phyloP scores from a whole-genome alignment of 2,113 vertebrate species.

The Sylvia atricapilla region DNA sequence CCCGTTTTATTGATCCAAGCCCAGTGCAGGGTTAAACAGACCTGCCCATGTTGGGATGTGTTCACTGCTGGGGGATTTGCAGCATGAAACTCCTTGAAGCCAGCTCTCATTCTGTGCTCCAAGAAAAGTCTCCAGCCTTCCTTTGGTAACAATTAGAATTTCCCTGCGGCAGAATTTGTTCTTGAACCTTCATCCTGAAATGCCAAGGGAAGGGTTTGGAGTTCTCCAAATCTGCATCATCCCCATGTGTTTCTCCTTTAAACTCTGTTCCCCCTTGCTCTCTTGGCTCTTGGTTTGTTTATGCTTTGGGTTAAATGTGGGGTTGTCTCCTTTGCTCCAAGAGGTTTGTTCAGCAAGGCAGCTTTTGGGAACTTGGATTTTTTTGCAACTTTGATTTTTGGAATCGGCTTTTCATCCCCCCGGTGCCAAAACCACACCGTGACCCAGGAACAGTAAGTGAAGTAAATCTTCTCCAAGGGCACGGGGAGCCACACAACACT shows the following conservation, averaged over 20 bases:
- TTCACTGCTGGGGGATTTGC: not conserved
- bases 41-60: not conserved
- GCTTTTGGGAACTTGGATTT: not conserved
- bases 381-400: not conserved
- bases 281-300: not conserved
- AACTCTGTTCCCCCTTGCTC: not conserved
- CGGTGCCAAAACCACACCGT: constrained; percentile 21
- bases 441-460: constrained; percentile 15
- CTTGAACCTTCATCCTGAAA: not conserved
- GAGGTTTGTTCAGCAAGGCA: constrained; percentile 12
- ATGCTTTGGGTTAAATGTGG: not conserved
- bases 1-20: not conserved
- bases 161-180: not conserved
- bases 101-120: not conserved
- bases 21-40: not conserved
- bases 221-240: not conserved
- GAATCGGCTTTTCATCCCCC: not conserved
- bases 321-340: not conserved
- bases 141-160: not conserved
- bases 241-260: constrained; percentile 34
- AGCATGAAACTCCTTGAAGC: not conserved
- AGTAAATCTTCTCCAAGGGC: not conserved
- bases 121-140: not conserved
- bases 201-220: not conserved
- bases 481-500: not conserved